These are phyloP conservation scores for Drosophila trichaetosa DNA, from an alignment of 2,888 invertebrate species.

Conservation along the genomic window DNA sequence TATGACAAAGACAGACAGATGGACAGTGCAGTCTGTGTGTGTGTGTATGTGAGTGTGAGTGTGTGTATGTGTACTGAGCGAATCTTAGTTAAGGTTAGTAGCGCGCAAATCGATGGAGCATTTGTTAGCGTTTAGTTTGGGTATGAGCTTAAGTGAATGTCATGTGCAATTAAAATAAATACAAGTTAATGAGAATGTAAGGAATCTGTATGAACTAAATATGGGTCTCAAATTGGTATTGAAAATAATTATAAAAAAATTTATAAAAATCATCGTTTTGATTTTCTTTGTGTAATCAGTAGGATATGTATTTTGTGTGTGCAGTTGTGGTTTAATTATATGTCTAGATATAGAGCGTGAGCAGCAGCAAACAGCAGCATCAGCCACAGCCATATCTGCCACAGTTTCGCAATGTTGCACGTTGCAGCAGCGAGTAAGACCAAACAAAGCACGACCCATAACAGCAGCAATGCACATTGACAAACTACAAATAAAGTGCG, in stretches of 20 bases:
- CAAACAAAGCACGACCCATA: slow-evolving; percentile 44
- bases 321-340: slow-evolving; percentile 33
- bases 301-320: slow-evolving; percentile 17
- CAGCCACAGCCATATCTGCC: slow-evolving; percentile 53
- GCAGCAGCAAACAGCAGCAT: slow-evolving; percentile 59
- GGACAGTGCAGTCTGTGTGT: slow-evolving; percentile 20
- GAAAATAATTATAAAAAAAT: neutral
- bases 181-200: neutral
- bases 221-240: neutral
- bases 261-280: neutral
- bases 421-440: slow-evolving; percentile 18
- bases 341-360: slow-evolving; percentile 51
- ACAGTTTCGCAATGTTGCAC: slow-evolving; percentile 8
- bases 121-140: slow-evolving; percentile 44
- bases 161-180: slow-evolving; percentile 17
- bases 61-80: slow-evolving; percentile 13
- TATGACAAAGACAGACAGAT: slow-evolving; percentile 39
- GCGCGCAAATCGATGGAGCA: slow-evolving; percentile 55
- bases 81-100: slow-evolving; percentile 64
- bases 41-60: slow-evolving; percentile 1
- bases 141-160: slow-evolving; percentile 21
- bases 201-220: neutral
- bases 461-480: slow-evolving; percentile 54
- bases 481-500: slow-evolving; percentile 55
- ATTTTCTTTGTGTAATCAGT: slow-evolving; percentile 30